Evolutionary conservation across 2,888 invertebrate species (phyloP).

Genomic region (Hemicrepidius hirtus): DNA sequence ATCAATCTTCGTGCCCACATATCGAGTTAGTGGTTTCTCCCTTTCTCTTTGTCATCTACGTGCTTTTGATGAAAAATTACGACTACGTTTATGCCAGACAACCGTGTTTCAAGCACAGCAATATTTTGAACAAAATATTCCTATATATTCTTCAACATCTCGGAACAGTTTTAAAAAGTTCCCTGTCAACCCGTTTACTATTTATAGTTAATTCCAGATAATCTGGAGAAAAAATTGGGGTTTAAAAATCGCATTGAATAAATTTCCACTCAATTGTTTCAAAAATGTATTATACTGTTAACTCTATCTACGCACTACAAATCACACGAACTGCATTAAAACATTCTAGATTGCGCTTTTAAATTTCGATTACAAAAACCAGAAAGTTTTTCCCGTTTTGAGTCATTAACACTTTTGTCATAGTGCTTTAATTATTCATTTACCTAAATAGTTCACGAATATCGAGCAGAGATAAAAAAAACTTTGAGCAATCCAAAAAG

Average conservation of each 20-base stretch:
- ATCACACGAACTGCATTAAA: constrained; percentile 6
- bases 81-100: constrained; percentile 7
- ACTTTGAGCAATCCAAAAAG: constrained; percentile 59
- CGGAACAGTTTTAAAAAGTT: constrained; percentile 13
- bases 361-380: constrained; percentile 39
- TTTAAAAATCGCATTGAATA: background rate
- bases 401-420: constrained; percentile 19
- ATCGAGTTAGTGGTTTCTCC: constrained; percentile 26
- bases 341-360: constrained; percentile 26
- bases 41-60: constrained; percentile 20
- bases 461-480: constrained; percentile 49
- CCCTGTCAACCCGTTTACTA: no score
- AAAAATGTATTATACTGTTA: background rate
- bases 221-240: background rate
- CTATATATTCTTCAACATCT: background rate
- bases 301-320: background rate
- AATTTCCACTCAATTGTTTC: background rate
- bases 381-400: constrained; percentile 18
- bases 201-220: no score
- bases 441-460: constrained; percentile 44
- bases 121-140: constrained; percentile 22
- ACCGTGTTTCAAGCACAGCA: constrained; percentile 12
- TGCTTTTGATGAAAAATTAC: constrained; percentile 31
- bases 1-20: constrained; percentile 29
- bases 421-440: constrained; percentile 21